Base-by-base conservation (phyloP, 2,888 invertebrate species). In the Microctonus hyperodae region DNA sequence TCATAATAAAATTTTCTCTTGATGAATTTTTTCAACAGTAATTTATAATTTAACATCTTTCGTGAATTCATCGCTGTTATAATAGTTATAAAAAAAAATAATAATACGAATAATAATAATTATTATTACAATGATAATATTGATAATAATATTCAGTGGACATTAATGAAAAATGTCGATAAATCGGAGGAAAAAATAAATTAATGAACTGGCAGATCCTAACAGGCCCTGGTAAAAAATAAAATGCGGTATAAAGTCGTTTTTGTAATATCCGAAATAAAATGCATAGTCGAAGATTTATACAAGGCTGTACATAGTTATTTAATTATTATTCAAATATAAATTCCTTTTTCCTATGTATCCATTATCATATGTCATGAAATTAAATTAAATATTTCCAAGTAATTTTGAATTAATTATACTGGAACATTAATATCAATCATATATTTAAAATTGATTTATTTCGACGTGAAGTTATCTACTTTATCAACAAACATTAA, bases 261-360 rank as follows among this genome's bases (percentile, higher is more conserved):
- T 81, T 81, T 81, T 81, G 80, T 81, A 81, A 79, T 79, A 79
- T 77, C 79, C 78, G 77, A 81, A 65, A 80, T 81, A 81, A 81
- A 81, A 76, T 79, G 76, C 79, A 80, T 80, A 79, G 77, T 76
- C 78, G 75, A 80, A 75, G 68, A 75, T 75, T 72, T 73, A 73
- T 60, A 64, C 51, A 60, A 57, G 64, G 55, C 60, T 61, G 53
- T 57, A 28, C 56, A 58, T 58, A 31, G 33, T 67, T 64, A 58
- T 44, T 28, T 55, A n/a, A n/a, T 55, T 55, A 33, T 28, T 55
- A 20, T 28, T 3, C n/a, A 23, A 25, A 28, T 55, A 20, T n/a
- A 23, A 7, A 28, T 10, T 53, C 53, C 28, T n/a, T 1, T 53
- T 28, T 7, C n/a, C n/a, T 53, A n/a, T 33, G 28, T 16, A 20